Conservation (phyloP, 1,140 invertebrate genomes). For the Lasioglossum baleicum region DNA sequence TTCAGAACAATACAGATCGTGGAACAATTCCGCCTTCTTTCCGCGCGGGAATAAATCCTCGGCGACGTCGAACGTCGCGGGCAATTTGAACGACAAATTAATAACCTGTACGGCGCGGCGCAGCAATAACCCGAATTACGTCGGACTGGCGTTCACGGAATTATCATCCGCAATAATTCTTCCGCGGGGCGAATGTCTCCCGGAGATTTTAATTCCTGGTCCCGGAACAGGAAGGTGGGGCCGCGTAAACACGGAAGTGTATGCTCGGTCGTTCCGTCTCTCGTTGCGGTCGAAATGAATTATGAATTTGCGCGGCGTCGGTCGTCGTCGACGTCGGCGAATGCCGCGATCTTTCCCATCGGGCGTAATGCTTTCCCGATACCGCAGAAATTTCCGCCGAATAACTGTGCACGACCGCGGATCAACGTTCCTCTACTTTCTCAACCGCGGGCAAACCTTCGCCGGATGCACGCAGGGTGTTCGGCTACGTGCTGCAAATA, state of each 20-base stretch:
- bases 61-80: too few relatives aligned
- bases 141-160: not conserved
- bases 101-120: too few relatives aligned
- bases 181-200: not conserved
- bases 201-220: conserved; percentile 6
- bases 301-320: conserved; percentile 25
- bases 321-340: not conserved
- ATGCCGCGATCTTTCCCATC: conserved; percentile 22
- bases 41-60: too few relatives aligned
- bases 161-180: not conserved
- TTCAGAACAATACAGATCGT: too few relatives aligned
- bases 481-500: too few relatives aligned
- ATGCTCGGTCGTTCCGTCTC: conserved; percentile 5
- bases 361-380: conserved; percentile 50
- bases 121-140: too few relatives aligned
- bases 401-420: conserved; percentile 2
- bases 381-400: conserved; percentile 2
- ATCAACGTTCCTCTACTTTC: not conserved
- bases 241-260: conserved; percentile 3
- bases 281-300: conserved; percentile 7
- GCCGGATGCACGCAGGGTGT: too few relatives aligned
- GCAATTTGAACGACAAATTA: too few relatives aligned
- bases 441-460: conserved; percentile 14
- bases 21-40: too few relatives aligned
- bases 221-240: too few relatives aligned